Evolutionary conservation across 1,140 invertebrate genomes (phyloP).

Genomic region (Lamellibrachia luymesi): DNA sequence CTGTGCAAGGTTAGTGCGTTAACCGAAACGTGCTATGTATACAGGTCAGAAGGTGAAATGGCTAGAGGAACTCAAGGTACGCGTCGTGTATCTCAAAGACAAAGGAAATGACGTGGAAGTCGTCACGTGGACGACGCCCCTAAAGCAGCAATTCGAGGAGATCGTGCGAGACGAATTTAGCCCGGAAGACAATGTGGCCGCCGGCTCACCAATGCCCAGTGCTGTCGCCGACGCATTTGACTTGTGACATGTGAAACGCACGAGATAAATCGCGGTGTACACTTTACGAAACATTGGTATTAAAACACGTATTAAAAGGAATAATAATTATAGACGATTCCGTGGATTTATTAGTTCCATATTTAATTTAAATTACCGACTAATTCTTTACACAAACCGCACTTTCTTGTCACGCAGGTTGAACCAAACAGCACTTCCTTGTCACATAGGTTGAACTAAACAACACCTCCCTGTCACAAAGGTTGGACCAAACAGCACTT

Average conservation of each 20-base stretch:
- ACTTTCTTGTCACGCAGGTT: too few relatives aligned
- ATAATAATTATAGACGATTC: neutral
- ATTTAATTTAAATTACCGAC: too few relatives aligned
- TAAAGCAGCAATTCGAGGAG: neutral
- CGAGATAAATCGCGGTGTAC: neutral
- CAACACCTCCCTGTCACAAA: too few relatives aligned
- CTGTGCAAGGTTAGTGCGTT: neutral
- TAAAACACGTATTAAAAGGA: neutral
- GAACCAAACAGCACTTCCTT: too few relatives aligned
- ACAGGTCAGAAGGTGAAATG: neutral
- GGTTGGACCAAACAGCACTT: too few relatives aligned
- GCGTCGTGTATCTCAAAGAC: neutral
- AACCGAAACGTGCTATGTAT: neutral
- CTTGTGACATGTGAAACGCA: neutral
- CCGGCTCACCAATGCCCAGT: neutral
- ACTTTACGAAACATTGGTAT: neutral
- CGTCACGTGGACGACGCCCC: neutral
- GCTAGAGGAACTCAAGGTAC: neutral
- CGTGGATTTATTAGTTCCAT: neutral
- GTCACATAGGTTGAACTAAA: too few relatives aligned
- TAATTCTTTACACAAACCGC: too few relatives aligned
- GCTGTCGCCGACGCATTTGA: neutral
- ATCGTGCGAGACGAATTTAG: neutral
- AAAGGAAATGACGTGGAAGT: conserved; percentile 1
- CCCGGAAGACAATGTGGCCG: neutral